phyloP scores from a whole-genome alignment of 2,797 vertebrate species.

The Lycodopsis pacificus region DNA sequence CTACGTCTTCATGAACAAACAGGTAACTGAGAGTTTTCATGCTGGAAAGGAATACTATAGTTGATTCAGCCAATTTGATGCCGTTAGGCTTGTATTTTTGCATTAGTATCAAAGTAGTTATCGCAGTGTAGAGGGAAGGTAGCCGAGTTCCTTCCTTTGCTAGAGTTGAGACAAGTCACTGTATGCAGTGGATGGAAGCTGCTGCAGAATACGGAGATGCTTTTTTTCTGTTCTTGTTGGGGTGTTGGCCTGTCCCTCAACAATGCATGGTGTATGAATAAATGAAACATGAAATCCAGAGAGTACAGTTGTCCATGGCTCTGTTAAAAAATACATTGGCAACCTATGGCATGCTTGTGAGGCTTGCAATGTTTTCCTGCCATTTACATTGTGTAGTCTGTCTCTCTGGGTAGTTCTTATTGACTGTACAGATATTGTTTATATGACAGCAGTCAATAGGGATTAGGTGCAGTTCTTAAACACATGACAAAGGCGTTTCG shows the following conservation, averaged over 20 bases:
- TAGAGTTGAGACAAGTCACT: conserved; percentile 8
- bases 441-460: neutral
- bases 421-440: neutral
- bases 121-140: neutral
- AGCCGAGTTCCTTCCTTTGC: conserved; percentile 9
- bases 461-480: neutral
- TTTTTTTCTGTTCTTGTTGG: conserved; percentile 55
- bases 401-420: neutral
- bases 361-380: conserved; percentile 13
- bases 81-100: neutral
- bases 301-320: conserved; percentile 43
- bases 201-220: conserved; percentile 28
- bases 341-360: conserved; percentile 26
- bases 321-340: conserved; percentile 57
- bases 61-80: neutral
- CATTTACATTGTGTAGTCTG: conserved; percentile 20
- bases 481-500: neutral
- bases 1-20: conserved; percentile 95
- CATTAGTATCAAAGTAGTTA: neutral
- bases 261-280: conserved; percentile 74
- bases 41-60: neutral
- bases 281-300: conserved; percentile 59
- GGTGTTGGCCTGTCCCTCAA: conserved; percentile 60
- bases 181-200: conserved; percentile 42
- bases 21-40: conserved; percentile 79